These are phyloP conservation scores for Sisyra nigra DNA, from an alignment of 2,888 invertebrate species.

Conservation along the genomic window DNA sequence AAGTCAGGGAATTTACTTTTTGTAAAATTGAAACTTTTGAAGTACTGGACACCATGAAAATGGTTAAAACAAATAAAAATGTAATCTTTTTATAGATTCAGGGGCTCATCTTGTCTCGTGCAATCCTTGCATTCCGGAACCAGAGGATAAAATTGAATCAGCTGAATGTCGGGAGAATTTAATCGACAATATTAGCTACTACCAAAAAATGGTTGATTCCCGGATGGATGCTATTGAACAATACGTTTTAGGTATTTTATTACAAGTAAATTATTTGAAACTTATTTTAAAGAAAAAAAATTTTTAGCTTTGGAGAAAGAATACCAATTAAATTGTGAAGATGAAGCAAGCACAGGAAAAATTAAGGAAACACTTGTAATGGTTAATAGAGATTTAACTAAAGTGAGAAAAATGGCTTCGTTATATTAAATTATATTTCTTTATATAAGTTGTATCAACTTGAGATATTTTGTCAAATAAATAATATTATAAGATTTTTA, in stretches of 20 bases:
- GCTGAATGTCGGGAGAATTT: conserved; percentile 61
- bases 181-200: conserved; percentile 59
- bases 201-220: conserved; percentile 54
- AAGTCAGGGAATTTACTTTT: too few relatives aligned
- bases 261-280: conserved; percentile 1
- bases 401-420: conserved; percentile 47
- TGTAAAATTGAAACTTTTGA: too few relatives aligned
- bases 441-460: background rate
- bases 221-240: conserved; percentile 58
- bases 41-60: too few relatives aligned
- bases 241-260: conserved; percentile 45
- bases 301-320: conserved; percentile 40
- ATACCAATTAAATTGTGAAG: conserved; percentile 26
- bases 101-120: conserved; percentile 10
- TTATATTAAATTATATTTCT: conserved; percentile 8
- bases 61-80: too few relatives aligned
- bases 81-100: conserved; percentile 8
- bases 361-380: conserved; percentile 59
- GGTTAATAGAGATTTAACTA: conserved; percentile 54
- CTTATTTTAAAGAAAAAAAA: too few relatives aligned
- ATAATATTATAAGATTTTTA: background rate
- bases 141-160: conserved; percentile 69
- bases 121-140: conserved; percentile 43
- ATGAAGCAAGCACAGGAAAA: conserved; percentile 29
- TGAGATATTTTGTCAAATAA: background rate